Evolutionary conservation across 2,888 invertebrate genomes (phyloP).

Genomic region (Drosophila tanythrix): DNA sequence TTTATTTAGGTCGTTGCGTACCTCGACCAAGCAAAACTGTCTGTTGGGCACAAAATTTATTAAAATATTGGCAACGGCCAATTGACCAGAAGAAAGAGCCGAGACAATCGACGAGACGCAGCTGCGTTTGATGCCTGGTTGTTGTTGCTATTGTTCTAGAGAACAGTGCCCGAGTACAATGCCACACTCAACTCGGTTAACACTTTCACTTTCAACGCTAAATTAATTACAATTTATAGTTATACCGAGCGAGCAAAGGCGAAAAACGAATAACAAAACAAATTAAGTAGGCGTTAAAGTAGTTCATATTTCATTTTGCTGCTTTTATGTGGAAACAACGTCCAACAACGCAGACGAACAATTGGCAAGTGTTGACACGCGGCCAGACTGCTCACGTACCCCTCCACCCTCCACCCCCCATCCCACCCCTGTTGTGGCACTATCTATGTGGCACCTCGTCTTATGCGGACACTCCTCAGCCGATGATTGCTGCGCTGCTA

Average conservation of each 20-base stretch:
- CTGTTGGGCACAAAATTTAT: slow-evolving; percentile 66
- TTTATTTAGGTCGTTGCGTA: slow-evolving; percentile 81
- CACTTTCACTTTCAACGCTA: slow-evolving; percentile 79
- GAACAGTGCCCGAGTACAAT: slow-evolving; percentile 1
- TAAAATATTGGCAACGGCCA: slow-evolving; percentile 58
- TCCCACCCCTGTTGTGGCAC: background rate
- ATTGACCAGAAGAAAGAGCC: slow-evolving; percentile 14
- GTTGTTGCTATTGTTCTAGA: background rate
- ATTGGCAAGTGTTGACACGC: slow-evolving; percentile 79
- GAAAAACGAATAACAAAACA: slow-evolving; percentile 69
- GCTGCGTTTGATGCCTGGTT: slow-evolving; percentile 67
- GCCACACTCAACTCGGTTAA: slow-evolving; percentile 55
- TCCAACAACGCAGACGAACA: slow-evolving; percentile 71
- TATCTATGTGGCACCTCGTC: slow-evolving; percentile 38
- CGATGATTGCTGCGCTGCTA: slow-evolving; percentile 17
- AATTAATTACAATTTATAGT: slow-evolving; percentile 80
- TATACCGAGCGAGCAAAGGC: slow-evolving; percentile 33
- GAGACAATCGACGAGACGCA: slow-evolving; percentile 41
- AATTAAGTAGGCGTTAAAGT: slow-evolving; percentile 84
- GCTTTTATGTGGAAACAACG: slow-evolving; percentile 68
- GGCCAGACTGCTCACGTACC: slow-evolving; percentile 10
- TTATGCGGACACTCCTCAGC: slow-evolving; percentile 44
- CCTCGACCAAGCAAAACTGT: slow-evolving; percentile 47
- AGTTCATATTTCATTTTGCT: slow-evolving; percentile 83
- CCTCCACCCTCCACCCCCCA: background rate